Base-by-base conservation (phyloP, 2,113 vertebrate species). In the Austrofundulus limnaeus region DNA sequence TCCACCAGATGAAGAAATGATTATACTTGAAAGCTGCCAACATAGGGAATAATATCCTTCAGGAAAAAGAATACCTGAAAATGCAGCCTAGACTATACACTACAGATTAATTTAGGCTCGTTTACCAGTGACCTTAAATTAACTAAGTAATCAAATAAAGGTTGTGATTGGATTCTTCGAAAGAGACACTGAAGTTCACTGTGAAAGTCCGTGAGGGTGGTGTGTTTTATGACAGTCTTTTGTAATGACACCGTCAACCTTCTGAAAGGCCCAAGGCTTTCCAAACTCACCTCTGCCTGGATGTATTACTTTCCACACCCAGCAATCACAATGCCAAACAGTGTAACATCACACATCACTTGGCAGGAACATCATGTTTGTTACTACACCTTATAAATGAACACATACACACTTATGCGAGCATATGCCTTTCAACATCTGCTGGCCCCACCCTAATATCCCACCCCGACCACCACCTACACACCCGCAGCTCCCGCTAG, bases 391-490 rank as follows among this genome's bases (percentile, higher is more conserved):
- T 57, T 43, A 64, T n/a, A 66, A 54, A 65, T 45, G 21, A 42
- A 47, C 37, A 55, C 51, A 59, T 47, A 23, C 68, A 65, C 55
- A 75, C 68, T 61, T 78, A n/a, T 53, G 21, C 17, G 43, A 72
- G 77, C 60, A 67, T 54, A 11, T 65, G 66, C 37, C 63, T 52
- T 64, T 70, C 51, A 61, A 70, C 78, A 85, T 81, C 78, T 79
- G 72, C 72, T 41, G 19, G 58, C 58, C 54, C 60, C 67, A 57
- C 66, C 81, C 63, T 41, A 48, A 84, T 68, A 74, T 76, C 69
- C 90, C 88, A 62, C 66, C n/a, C 77, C 62, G n/a, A 61, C 85
- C 86, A 80, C 78, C 90, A 68, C 17, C 13, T 71, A 85, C 60
- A 78, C 82, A 16, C 88, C 87, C 81, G 84, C 67, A 19, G 72